Percentiles rank a stretch among this genome's conserved stretches.
Conservation (phyloP, 2,888 invertebrate genomes). For the Megalurothrips usitatus region DNA sequence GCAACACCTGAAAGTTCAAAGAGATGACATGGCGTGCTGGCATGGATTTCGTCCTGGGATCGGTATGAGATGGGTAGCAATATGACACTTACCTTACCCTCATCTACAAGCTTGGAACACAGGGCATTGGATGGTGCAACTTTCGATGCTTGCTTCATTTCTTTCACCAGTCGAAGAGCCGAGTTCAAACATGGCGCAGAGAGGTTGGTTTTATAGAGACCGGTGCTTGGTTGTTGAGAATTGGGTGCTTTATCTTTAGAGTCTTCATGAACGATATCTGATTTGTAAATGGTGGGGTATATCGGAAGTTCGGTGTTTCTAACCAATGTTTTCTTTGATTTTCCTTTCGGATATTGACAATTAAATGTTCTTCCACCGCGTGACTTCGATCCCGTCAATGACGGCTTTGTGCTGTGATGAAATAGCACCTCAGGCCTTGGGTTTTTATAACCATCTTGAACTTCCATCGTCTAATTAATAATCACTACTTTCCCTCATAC, state of each 20-base stretch:
- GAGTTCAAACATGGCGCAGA: constrained; percentile 11
- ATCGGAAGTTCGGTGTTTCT: not conserved
- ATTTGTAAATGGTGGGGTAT: not conserved
- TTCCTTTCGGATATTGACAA: not conserved
- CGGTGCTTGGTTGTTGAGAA: not conserved
- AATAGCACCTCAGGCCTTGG: not conserved
- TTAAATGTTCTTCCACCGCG: not conserved
- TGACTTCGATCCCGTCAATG: not conserved
- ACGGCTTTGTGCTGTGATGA: not conserved
- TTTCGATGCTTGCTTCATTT: not conserved
- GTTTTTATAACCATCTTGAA: not conserved
- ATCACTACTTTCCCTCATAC: not conserved
- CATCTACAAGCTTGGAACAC: constrained; percentile 3
- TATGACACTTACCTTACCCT: not conserved
- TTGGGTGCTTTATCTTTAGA: not conserved
- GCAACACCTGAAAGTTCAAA: not conserved
- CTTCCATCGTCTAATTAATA: not conserved
- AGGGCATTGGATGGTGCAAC: not conserved
- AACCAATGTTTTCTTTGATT: not conserved
- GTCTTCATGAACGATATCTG: not conserved
- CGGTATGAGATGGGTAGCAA: not conserved
- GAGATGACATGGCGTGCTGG: not conserved
- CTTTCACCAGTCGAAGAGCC: not conserved
- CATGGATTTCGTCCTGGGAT: not conserved
- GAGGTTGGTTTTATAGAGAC: not conserved